These are phyloP conservation scores for Aspidiotus destructor DNA, from an alignment of 2,888 invertebrate species.

Conservation along the genomic window DNA sequence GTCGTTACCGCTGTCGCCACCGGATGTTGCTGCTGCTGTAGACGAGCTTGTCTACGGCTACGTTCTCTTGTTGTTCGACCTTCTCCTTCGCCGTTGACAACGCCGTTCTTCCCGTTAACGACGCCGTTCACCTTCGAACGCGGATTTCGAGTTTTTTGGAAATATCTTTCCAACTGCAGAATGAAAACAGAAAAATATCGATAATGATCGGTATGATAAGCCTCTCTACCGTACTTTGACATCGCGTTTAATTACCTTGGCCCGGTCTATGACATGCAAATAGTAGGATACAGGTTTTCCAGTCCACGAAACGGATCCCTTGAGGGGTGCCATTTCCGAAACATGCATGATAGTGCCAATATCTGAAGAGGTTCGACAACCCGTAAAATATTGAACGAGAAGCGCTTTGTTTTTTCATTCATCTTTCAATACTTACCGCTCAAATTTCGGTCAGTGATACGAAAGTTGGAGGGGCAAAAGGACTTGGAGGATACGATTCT, in stretches of 20 bases:
- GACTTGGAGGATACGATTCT: slow-evolving; percentile 97
- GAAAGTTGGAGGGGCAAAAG: slow-evolving; percentile 96
- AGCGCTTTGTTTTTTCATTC: background rate
- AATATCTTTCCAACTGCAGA: slow-evolving; percentile 74
- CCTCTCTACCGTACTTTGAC: background rate
- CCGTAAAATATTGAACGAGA: too few relatives aligned
- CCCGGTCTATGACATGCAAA: slow-evolving; percentile 94
- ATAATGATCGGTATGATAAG: background rate
- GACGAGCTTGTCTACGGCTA: slow-evolving; percentile 18
- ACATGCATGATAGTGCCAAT: slow-evolving; percentile 99
- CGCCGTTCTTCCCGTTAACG: slow-evolving; percentile 15
- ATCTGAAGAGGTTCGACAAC: slow-evolving; percentile 47
- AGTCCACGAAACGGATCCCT: slow-evolving; percentile 98
- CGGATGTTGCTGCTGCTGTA: slow-evolving; percentile 20
- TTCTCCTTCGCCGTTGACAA: slow-evolving; percentile 20
- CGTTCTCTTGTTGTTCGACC: slow-evolving; percentile 25
- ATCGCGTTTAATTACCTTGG: slow-evolving; percentile 49
- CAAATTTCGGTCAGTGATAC: slow-evolving; percentile 94
- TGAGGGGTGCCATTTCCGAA: slow-evolving; percentile 85
- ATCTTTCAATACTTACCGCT: slow-evolving; percentile 53
- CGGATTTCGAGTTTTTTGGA: slow-evolving; percentile 86
- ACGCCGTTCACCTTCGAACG: slow-evolving; percentile 31
- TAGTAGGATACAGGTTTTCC: slow-evolving; percentile 98
- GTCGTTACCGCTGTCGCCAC: background rate
- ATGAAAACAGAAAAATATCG: slow-evolving; percentile 34